Conservation (phyloP, 2,797 vertebrate genomes). For the Harpagifer antarcticus region DNA sequence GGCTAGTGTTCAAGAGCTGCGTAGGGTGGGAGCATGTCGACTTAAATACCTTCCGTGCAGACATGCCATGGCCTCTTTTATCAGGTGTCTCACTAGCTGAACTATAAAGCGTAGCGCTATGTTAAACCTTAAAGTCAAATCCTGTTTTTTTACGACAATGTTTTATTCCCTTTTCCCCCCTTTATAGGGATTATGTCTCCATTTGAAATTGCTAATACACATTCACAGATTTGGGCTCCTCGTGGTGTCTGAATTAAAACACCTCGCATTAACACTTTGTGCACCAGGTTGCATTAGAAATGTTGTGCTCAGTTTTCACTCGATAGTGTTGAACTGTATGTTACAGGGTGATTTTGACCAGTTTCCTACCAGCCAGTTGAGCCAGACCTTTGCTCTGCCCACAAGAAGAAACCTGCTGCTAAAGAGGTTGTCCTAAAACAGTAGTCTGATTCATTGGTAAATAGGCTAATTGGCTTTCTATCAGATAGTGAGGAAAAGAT, state of each 20-base stretch:
- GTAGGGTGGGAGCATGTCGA: slow-evolving; percentile 79
- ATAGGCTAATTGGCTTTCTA: background rate
- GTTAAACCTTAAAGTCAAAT: slow-evolving; percentile 77
- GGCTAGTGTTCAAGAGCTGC: slow-evolving; percentile 81
- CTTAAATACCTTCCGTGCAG: slow-evolving; percentile 82
- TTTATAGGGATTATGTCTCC: slow-evolving; percentile 60
- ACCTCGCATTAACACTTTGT: slow-evolving; percentile 12
- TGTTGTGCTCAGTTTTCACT: background rate
- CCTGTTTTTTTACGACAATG: slow-evolving; percentile 75
- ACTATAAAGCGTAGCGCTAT: slow-evolving; percentile 78
- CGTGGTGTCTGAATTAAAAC: slow-evolving; percentile 39
- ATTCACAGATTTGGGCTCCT: slow-evolving; percentile 40
- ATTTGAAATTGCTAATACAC: slow-evolving; percentile 55
- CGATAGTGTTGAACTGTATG: background rate
- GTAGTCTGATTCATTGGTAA: background rate
- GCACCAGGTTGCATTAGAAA: background rate
- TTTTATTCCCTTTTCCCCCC: slow-evolving; percentile 60
- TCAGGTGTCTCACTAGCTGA: slow-evolving; percentile 78
- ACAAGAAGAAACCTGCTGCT: background rate
- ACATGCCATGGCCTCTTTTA: slow-evolving; percentile 81
- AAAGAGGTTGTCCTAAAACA: background rate
- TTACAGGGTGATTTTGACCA: background rate
- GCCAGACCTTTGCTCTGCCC: background rate
- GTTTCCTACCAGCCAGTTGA: background rate
- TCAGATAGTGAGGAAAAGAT: background rate